Percentiles rank a stretch among this genome's conserved stretches.
phyloP scores from a whole-genome alignment of 2,113 vertebrate genomes.

The Procavia capensis region DNA sequence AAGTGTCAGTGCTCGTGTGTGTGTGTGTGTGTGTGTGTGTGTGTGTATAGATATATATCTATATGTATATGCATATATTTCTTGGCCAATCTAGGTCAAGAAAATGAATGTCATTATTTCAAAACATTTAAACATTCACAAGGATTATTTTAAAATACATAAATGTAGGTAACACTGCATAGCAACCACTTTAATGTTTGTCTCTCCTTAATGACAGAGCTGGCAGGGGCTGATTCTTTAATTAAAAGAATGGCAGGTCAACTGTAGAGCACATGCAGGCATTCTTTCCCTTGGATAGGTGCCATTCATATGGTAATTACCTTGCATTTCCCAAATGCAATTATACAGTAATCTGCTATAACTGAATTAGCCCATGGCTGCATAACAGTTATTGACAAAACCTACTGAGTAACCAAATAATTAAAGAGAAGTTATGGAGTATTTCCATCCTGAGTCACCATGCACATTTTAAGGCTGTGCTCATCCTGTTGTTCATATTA shows the following conservation, averaged over 20 bases:
- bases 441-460: constrained; percentile 5
- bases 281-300: constrained; percentile 7
- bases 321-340: constrained; percentile 49
- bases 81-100: neutral
- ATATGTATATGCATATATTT: too few species aligned
- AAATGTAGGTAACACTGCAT: neutral
- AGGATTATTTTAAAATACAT: constrained; percentile 30
- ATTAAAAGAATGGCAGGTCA: neutral
- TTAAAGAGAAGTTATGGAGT: constrained; percentile 42
- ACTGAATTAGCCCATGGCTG: constrained; percentile 45
- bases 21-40: too few species aligned
- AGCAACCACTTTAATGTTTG: neutral
- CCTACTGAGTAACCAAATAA: constrained; percentile 40
- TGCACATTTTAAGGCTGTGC: neutral
- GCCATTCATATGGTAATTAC: neutral
- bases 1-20: too few species aligned
- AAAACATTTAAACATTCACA: neutral
- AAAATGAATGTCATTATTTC: constrained; percentile 15
- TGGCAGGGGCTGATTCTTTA: neutral
- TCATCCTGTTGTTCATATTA: neutral
- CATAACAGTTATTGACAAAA: constrained; percentile 7
- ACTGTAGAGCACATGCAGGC: neutral
- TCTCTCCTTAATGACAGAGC: neutral
- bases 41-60: too few species aligned
- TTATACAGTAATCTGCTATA: neutral